Percentiles rank a stretch among this genome's conserved stretches.
Evolutionary conservation across 2,113 vertebrate genomes (phyloP).

Genomic region (Dasyornis broadbenti): DNA sequence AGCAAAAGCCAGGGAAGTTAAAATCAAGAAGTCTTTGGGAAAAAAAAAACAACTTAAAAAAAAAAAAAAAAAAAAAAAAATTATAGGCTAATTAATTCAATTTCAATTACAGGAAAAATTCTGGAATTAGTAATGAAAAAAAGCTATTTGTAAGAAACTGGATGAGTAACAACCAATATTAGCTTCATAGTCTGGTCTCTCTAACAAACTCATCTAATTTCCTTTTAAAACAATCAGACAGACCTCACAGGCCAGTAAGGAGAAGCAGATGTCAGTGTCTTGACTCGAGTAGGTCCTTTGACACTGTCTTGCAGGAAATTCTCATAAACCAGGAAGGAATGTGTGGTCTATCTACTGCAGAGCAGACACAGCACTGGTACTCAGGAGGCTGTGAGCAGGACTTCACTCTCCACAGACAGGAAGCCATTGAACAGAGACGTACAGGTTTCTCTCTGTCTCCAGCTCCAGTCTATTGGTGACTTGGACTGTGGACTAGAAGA

Average conservation of each 20-base stretch:
- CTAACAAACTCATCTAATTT: slow-evolving; percentile 17
- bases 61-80: not conserved
- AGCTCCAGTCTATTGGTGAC: not conserved
- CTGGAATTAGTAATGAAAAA: slow-evolving; percentile 10
- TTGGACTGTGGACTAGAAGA: not conserved
- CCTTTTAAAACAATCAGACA: slow-evolving; percentile 34
- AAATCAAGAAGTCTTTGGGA: not conserved
- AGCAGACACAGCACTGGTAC: not conserved
- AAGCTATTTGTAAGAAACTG: slow-evolving; percentile 8
- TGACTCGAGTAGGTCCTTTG: slow-evolving; percentile 12
- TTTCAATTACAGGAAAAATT: slow-evolving; percentile 17
- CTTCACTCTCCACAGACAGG: not conserved
- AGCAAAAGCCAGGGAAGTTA: not conserved
- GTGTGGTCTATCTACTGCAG: slow-evolving; percentile 21
- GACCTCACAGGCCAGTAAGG: slow-evolving; percentile 20
- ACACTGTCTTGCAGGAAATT: slow-evolving; percentile 5
- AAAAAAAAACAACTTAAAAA: not conserved
- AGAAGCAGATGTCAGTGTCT: slow-evolving; percentile 48
- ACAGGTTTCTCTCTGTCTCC: not conserved
- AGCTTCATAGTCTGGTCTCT: slow-evolving; percentile 13
- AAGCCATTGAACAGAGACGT: not conserved
- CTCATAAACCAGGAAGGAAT: slow-evolving; percentile 29
- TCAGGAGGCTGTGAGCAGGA: not conserved
- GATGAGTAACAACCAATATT: slow-evolving; percentile 18
- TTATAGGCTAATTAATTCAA: not conserved